Conservation (phyloP, 1,140 invertebrate genomes). For the Rhagoletis zephyria region DNA sequence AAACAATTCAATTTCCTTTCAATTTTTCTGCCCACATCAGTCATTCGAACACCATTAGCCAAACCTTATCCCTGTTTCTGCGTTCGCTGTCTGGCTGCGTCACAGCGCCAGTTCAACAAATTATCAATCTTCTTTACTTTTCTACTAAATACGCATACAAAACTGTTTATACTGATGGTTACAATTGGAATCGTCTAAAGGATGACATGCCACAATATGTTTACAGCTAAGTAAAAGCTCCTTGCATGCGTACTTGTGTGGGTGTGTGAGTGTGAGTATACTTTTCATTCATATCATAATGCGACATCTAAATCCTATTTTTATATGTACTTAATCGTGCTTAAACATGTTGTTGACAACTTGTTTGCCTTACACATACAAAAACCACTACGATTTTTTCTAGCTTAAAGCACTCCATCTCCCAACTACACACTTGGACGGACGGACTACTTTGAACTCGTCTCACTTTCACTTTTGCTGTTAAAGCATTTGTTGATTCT, state of each 20-base stretch:
- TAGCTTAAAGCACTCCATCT: neutral
- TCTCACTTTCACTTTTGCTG: conserved; percentile 12
- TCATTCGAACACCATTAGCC: neutral
- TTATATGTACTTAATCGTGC: conserved; percentile 45
- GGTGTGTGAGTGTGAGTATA: neutral
- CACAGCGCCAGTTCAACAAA: conserved; percentile 5
- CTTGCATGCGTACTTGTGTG: neutral
- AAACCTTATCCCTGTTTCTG: neutral
- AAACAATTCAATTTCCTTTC: conserved; percentile 39
- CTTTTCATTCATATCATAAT: conserved; percentile 47
- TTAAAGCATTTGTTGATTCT: conserved; percentile 41
- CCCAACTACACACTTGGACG: neutral
- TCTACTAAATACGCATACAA: conserved; percentile 21
- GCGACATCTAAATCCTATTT: conserved; percentile 40
- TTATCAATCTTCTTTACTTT: conserved; percentile 38
- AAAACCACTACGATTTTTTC: neutral
- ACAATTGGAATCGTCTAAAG: neutral
- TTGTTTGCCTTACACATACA: conserved; percentile 39
- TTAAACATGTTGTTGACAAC: conserved; percentile 51
- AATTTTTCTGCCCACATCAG: neutral
- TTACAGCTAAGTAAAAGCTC: neutral
- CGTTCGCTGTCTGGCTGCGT: neutral
- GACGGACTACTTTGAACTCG: neutral
- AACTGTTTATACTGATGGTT: neutral
- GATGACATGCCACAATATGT: neutral